These are phyloP conservation scores for Archips xylosteana DNA, from an alignment of 2,888 invertebrate genomes.

Conservation along the genomic window DNA sequence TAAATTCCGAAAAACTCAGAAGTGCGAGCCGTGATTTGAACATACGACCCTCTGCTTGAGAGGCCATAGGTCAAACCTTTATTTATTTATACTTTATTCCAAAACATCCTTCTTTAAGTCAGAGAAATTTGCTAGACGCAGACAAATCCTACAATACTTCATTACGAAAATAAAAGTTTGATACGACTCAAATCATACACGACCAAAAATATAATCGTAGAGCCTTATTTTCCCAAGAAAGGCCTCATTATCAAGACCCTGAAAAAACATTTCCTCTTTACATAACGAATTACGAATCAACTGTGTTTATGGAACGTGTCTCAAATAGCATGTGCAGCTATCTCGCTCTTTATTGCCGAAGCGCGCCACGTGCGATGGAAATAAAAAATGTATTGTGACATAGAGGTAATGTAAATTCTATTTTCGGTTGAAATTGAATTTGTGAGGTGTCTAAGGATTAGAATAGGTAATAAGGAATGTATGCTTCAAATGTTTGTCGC, in stretches of 20 bases:
- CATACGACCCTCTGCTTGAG: too few relatives aligned
- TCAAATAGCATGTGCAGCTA: constrained; percentile 4
- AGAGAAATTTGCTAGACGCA: neutral
- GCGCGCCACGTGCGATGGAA: constrained; percentile 16
- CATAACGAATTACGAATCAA: constrained; percentile 30
- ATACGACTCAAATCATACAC: neutral
- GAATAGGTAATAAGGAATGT: neutral
- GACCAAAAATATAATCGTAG: neutral
- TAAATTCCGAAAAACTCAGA: too few relatives aligned
- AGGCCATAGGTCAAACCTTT: too few relatives aligned
- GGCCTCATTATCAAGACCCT: constrained; percentile 8
- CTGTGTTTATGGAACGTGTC: constrained; percentile 25
- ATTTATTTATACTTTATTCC: too few relatives aligned
- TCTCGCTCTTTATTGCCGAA: constrained; percentile 18
- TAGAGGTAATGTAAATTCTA: constrained; percentile 13
- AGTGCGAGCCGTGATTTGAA: too few relatives aligned
- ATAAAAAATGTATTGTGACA: constrained; percentile 32
- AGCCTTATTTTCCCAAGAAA: neutral
- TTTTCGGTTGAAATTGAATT: constrained; percentile 23
- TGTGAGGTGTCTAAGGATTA: constrained; percentile 3
- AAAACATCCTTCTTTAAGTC: neutral
- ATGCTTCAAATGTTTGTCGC: neutral
- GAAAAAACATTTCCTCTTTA: constrained; percentile 14
- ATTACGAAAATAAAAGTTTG: too few relatives aligned
- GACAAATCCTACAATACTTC: neutral